Percentiles rank a stretch among this genome's conserved stretches.
Evolutionary conservation across 1,140 invertebrate species (phyloP).

Genomic region (Cydia fagiglandana): DNA sequence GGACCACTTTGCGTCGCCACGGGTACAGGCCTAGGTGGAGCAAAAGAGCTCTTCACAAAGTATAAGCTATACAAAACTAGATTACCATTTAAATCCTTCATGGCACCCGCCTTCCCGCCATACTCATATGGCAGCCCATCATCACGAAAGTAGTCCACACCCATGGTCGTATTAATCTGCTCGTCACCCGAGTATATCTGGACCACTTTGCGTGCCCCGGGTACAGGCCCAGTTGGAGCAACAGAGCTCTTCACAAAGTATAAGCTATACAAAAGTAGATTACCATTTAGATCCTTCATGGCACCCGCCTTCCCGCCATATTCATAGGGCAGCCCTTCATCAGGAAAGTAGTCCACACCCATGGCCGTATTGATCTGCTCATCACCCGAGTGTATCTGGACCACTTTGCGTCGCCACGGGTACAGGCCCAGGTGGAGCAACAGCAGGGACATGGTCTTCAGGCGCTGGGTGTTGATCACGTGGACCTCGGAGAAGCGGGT

Average conservation of each 20-base stretch:
- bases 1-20: conserved; percentile 66
- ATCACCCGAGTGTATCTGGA: conserved; percentile 52
- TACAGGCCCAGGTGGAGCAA: conserved; percentile 65
- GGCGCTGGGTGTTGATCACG: conserved; percentile 64
- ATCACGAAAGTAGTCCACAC: conserved; percentile 54
- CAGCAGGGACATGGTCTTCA: conserved; percentile 67
- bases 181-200: conserved; percentile 55
- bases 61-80: not conserved
- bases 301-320: conserved; percentile 69
- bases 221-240: conserved; percentile 64
- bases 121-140: conserved; percentile 68
- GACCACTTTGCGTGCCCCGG: conserved; percentile 66
- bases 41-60: conserved; percentile 39
- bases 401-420: conserved; percentile 67
- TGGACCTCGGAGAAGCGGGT: conserved; percentile 62
- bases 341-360: conserved; percentile 56
- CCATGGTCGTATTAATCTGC: conserved; percentile 57
- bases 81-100: conserved; percentile 73
- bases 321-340: conserved; percentile 63
- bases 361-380: conserved; percentile 59
- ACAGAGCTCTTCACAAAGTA: conserved; percentile 34
- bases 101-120: conserved; percentile 66
- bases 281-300: conserved; percentile 74
- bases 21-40: conserved; percentile 66
- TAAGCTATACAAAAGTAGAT: not conserved